Percentiles rank a stretch among this genome's conserved stretches.
phyloP scores from a whole-genome alignment of 2,113 vertebrate species.

The Stigmatopora nigra region DNA sequence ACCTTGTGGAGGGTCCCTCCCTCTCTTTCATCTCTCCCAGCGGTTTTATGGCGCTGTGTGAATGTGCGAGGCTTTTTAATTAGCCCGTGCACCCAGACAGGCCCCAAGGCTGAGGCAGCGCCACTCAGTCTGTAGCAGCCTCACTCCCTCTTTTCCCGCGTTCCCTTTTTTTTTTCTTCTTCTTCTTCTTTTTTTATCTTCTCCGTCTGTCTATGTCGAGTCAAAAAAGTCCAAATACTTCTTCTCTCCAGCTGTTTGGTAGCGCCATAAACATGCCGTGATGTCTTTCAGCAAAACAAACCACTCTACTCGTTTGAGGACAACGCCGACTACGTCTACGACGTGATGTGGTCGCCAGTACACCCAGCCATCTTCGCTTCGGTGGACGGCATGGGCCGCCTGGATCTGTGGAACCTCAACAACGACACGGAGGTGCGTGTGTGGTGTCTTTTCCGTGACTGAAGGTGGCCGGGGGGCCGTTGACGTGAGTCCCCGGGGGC shows the following conservation, averaged over 20 bases:
- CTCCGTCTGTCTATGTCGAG: conserved; percentile 32
- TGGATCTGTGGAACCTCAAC: conserved; percentile 97
- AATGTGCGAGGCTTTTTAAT: conserved; percentile 97
- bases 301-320: conserved; percentile 98
- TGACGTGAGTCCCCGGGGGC: conserved; percentile 39
- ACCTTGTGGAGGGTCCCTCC: conserved; percentile 73
- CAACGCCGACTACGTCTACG: conserved; percentile 96
- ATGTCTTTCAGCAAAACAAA: conserved; percentile 88
- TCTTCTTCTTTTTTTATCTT: conserved; percentile 21
- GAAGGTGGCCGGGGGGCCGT: conserved; percentile 26
- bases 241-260: conserved; percentile 20
- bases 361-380: conserved; percentile 90
- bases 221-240: conserved; percentile 33
- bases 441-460: conserved; percentile 9
- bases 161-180: conserved; percentile 25
- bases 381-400: conserved; percentile 93
- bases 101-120: conserved; percentile 93
- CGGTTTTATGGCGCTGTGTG: conserved; percentile 86
- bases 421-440: conserved; percentile 92
- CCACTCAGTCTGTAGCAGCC: conserved; percentile 81
- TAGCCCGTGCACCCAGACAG: conserved; percentile 86
- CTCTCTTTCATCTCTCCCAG: conserved; percentile 81
- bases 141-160: conserved; percentile 50
- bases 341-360: conserved; percentile 95
- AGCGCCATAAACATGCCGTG: conserved; percentile 41